phyloP scores from a whole-genome alignment of 2,797 vertebrate species.

The Amniataba percoides region DNA sequence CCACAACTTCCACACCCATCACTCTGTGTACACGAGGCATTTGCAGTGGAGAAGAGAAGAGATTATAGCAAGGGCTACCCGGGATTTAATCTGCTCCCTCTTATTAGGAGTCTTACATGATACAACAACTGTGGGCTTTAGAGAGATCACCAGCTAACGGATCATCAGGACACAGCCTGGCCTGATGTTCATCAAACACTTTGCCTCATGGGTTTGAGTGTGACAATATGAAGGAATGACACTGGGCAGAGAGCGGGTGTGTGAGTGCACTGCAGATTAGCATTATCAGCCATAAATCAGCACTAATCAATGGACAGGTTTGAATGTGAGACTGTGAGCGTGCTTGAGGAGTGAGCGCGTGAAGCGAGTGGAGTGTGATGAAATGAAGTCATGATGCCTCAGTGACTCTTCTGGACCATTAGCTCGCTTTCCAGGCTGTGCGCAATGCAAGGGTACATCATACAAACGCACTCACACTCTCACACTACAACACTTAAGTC shows the following conservation, averaged over 20 bases:
- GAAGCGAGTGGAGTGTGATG: constrained; percentile 41
- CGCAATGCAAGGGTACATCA: neutral
- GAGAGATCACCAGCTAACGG: constrained; percentile 6
- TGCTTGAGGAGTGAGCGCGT: constrained; percentile 19
- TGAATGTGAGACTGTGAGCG: neutral
- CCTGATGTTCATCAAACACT: constrained; percentile 22
- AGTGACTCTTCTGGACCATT: constrained; percentile 53
- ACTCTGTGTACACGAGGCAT: neutral
- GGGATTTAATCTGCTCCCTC: neutral
- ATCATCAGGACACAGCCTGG: neutral
- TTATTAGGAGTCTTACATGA: neutral
- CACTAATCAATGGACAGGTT: constrained; percentile 19
- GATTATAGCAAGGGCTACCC: neutral
- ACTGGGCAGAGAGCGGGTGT: neutral
- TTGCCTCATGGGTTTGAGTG: constrained; percentile 6
- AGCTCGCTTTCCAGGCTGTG: constrained; percentile 23
- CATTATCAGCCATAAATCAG: constrained; percentile 10
- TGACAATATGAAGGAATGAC: neutral
- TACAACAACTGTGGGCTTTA: neutral
- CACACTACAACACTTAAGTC: neutral
- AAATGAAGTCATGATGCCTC: constrained; percentile 47
- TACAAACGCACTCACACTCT: neutral
- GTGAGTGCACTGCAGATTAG: neutral
- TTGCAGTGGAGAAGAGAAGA: neutral
- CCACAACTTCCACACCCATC: neutral